Evolutionary conservation across 1,140 invertebrate species (phyloP).

Genomic region (Asbolus verrucosus): DNA sequence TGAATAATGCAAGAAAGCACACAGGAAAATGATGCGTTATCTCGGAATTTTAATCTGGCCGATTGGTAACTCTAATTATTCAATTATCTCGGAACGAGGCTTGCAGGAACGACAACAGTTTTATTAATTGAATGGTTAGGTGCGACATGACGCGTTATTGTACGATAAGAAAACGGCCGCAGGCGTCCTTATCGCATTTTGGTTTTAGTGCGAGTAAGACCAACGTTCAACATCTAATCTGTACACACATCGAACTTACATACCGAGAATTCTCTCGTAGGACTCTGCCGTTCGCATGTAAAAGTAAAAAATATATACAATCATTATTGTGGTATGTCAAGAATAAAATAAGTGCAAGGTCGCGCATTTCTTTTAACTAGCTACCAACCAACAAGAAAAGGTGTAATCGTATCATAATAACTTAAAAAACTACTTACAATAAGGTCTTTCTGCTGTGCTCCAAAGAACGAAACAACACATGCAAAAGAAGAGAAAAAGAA

Average conservation of each 20-base stretch:
- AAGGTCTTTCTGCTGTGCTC: slow-evolving; percentile 64
- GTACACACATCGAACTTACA: slow-evolving; percentile 54
- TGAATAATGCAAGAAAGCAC: not conserved
- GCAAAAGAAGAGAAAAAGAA: slow-evolving; percentile 59
- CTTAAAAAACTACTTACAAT: slow-evolving; percentile 62
- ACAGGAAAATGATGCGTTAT: not conserved
- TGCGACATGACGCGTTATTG: too few species aligned
- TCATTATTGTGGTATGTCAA: too few species aligned
- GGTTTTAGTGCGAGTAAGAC: slow-evolving; percentile 24
- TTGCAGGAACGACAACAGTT: not conserved
- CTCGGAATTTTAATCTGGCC: not conserved
- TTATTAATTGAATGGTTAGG: not conserved
- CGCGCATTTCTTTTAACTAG: slow-evolving; percentile 9
- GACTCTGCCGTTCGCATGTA: slow-evolving; percentile 62
- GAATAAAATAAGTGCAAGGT: slow-evolving; percentile 24
- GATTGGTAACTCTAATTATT: not conserved
- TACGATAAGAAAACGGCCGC: too few species aligned
- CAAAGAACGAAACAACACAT: slow-evolving; percentile 57
- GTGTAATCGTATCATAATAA: slow-evolving; percentile 6
- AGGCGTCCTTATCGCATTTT: not conserved
- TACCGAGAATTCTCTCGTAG: slow-evolving; percentile 65
- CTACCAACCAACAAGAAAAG: not conserved
- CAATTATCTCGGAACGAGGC: not conserved
- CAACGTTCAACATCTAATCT: not conserved
- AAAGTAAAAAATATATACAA: slow-evolving; percentile 54